Base-by-base conservation (phyloP, 2,888 invertebrate genomes). In the Acronicta leporina region DNA sequence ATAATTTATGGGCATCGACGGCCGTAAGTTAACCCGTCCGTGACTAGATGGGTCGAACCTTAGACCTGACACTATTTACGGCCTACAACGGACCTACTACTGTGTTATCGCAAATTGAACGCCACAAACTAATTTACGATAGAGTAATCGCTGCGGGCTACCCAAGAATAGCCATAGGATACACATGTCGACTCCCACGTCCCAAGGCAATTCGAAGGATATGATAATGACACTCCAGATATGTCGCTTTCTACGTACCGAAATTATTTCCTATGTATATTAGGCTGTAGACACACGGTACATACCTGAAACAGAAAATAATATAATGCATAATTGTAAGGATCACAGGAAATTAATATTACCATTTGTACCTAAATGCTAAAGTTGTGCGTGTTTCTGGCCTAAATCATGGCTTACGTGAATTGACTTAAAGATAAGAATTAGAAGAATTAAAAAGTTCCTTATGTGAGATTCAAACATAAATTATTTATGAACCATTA, bases 301-400 rank as follows among this genome's bases (percentile, higher is more conserved):
- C 87, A 66, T 89, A 89, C 88, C 87, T 88, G 88, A 15, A 88
- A 86, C 75, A 83, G 69, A 81, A 59, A 75, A 57, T 60, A 63
- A 62, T n/a, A n/a, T n/a, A 59, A 61, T 4, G 41, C 43, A 42
- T 60, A 46, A 73, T 50, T 59, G 66, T 68, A 75, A 47, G 11
- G 6, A n/a, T 38, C 38, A n/a, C n/a, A n/a, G 38, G 38, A 53
- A 15, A n/a, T 14, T 14, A 42, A 42, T 42, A 48, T 52, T 14
- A 46, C 16, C 49, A 49, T 25, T 40, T 20, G 4, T 20, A 20
- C 7, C n/a, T 13, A 25, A 67, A 66, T 68, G 47, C 10, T 51
- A 16, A 55, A 51, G 16, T 67, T 41, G 51, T 62, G 51, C 44
- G 41, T n/a, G 50, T 62, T 51, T 65, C 42, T 42, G 16, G 35